Evolutionary conservation across 2,113 vertebrate genomes (phyloP), one percentile per base, ranked within the genome.

Genomic region (Amphiprion ocellaris): DNA sequence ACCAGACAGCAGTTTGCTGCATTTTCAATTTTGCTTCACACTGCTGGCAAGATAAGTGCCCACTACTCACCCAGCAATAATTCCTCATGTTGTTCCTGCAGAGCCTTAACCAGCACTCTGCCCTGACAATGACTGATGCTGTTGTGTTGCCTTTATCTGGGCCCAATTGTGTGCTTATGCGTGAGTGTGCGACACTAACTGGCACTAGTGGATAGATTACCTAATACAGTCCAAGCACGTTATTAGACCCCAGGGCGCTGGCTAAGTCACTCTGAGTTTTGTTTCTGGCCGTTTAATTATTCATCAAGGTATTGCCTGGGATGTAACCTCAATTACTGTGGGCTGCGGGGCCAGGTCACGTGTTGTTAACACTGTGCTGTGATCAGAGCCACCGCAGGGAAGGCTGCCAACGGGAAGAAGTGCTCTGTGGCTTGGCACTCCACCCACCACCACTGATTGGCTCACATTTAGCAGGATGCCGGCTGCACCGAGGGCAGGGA

Each of bases 141-240:
- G 78, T 82, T 80, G 64, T 86, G 83, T 64, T 83, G 75, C 77
- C 64, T 85, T 88, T 88, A 86, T 86, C 82, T 79, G 49, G 82
- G 74, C 83, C 80, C 86, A 87, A 49, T 87, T 82, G 80, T 90
- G 55, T 70, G 77, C 69, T 81, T 86, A 60, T 66, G 65, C 70
- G 79, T 66, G 74, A 76, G 82, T 77, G 65, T 58, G 86, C 33
- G 83, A 85, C 75, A 87, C 83, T 85, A 89, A 90, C 79, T 89
- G 89, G 91, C 92, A 93, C 80, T 77, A 81, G 87, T 91, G 91
- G 92, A 94, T 93, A 91, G 90, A 93, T 94, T 92, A 93, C 92
- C 91, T 91, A 91, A 93, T 94, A 94, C 87, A 93, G 90, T 92
- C 90, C 88, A 85, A 92, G 88, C 81, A 78, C 82, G 89, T 94